Base-by-base conservation (phyloP, 2,797 vertebrate genomes). In the Coregonus sp. region DNA sequence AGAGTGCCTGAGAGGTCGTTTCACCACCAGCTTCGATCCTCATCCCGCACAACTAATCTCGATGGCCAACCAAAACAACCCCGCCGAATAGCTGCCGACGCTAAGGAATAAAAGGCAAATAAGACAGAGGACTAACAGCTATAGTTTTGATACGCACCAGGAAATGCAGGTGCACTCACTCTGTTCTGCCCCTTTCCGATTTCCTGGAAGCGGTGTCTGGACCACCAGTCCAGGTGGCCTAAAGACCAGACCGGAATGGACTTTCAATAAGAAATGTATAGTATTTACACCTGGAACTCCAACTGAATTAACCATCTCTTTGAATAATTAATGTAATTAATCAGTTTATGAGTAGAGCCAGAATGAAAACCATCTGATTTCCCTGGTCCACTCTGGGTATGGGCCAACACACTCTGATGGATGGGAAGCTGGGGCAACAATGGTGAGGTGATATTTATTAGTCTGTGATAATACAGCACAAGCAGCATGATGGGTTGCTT, bases 111-210 rank as follows among this genome's bases (percentile, higher is more conserved):
- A 71, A 84, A 79, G 79, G 80, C 77, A 90, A 78, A 87, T 80
- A 89, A 83, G 84, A 79, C 70, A 72, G 72, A 54, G 74, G 56
- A 54, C 40, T 3, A 70, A 63, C 84, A 63, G 80, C 50, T 66
- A 81, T 83, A 84, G 85, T 90, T 82, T 77, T 33, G 80, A 87
- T 75, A 78, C 67, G 82, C 79, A 78, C 15, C 78, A 81, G 77
- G 79, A 88, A 74, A 84, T 81, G 63, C 90, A 92, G 92, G 91
- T 93, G 92, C 84, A 47, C 75, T 78, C 61, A 75, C 74, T 92
- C 86, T 76, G 52, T 76, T 11, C 40, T 52, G 74, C 78, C 82
- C 74, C 67, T 80, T 76, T 14, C 16, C 52, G 51, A 14, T 73
- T 51, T 59, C 76, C 74, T 84, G 68, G 83, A 73, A 56, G 76